Base-by-base conservation (phyloP, 2,113 vertebrate species). In the Mobula birostris region DNA sequence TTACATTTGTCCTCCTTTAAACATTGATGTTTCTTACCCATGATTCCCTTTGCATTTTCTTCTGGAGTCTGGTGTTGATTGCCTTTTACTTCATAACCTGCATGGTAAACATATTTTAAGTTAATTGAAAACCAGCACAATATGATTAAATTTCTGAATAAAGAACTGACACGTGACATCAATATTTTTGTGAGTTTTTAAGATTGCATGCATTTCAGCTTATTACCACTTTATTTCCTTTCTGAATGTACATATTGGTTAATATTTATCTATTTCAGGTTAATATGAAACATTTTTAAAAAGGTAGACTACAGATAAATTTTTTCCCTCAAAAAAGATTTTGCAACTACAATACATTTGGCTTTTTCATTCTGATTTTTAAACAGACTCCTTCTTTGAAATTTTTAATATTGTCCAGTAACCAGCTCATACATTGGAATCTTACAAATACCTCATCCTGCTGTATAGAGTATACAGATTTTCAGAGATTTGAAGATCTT, bases 21-120 rank as follows among this genome's bases (percentile, higher is more conserved):
- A 93, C 14, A 74, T 56, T 74, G 70, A 11, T 12, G 21, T 48
- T 76, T 74, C 68, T 93, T 93, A 93, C 91, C 91, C 61, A 70
- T 74, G 70, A 29, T 76, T 14, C 70, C 91, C 68, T 93, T 93
- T 21, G 21, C 21, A 56, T 56, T 93, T 4, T 56, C 91, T 48
- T 93, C 91, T 56, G 29, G 70, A 29, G 5, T 93, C 70, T 93
- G 91, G 29, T 74, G 29, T 5, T 27, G 68, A 93, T 76, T 2
- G 11, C 68, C 68, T 93, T 93, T 93, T 24, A 93, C 40, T 93
- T 93, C 91, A 76, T 93, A 93, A 93, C 91, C 91, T 93, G 36
- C 29, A 56, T 92, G 32, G 32, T 93, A 56, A 93, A 74, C 91
- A 93, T 56, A 24, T 27, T 93, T 11, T 29, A n/a, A n/a, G 90